Percentiles rank a stretch among this genome's conserved stretches.
phyloP scores from a whole-genome alignment of 2,888 invertebrate genomes.

The Nematopogon swammerdamellus region DNA sequence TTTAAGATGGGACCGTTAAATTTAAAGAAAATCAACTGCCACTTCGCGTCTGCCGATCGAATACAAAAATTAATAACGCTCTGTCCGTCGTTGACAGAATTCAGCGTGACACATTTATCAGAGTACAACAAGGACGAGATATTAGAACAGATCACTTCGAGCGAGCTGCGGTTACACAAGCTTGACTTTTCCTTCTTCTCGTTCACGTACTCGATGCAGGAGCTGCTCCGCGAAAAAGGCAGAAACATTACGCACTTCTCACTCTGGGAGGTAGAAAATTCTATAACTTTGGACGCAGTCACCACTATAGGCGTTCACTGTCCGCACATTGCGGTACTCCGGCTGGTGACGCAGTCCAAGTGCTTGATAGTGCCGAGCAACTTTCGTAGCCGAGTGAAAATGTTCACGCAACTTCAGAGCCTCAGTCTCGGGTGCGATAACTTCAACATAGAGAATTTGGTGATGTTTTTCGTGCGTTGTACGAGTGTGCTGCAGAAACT shows the following conservation, averaged over 20 bases:
- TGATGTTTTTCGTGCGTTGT: slow-evolving; percentile 37
- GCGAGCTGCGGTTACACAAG: slow-evolving; percentile 31
- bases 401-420: slow-evolving; percentile 32
- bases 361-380: slow-evolving; percentile 32
- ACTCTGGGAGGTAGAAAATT: slow-evolving; percentile 43
- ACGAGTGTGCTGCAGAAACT: slow-evolving; percentile 34
- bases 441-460: slow-evolving; percentile 33
- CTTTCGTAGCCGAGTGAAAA: slow-evolving; percentile 25
- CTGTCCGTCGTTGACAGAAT: slow-evolving; percentile 38
- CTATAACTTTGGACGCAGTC: slow-evolving; percentile 34
- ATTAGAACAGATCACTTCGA: slow-evolving; percentile 33
- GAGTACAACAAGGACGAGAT: slow-evolving; percentile 42
- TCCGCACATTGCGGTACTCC: slow-evolving; percentile 37
- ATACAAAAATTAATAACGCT: slow-evolving; percentile 39
- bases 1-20: slow-evolving; percentile 34
- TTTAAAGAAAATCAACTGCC: slow-evolving; percentile 43
- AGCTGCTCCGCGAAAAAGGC: slow-evolving; percentile 36
- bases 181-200: slow-evolving; percentile 47
- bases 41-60: slow-evolving; percentile 42
- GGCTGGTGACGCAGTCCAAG: slow-evolving; percentile 41
- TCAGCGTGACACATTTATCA: slow-evolving; percentile 43
- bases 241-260: slow-evolving; percentile 41
- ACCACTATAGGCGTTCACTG: slow-evolving; percentile 35
- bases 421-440: slow-evolving; percentile 43
- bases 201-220: slow-evolving; percentile 34